Conservation (phyloP, 1,140 invertebrate genomes). For the Vanessa atalanta region DNA sequence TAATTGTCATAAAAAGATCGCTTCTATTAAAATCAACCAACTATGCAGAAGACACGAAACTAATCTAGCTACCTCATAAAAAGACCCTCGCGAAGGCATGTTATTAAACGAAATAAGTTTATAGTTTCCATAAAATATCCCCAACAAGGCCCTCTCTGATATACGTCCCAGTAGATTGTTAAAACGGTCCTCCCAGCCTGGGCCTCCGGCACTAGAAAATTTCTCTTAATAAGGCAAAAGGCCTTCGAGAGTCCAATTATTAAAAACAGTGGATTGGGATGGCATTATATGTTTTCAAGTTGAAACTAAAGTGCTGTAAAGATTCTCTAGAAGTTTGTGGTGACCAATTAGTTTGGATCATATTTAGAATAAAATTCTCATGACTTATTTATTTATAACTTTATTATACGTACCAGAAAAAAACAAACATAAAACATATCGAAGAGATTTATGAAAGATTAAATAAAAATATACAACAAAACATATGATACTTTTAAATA, state of each 20-base stretch:
- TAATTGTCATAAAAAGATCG: constrained; percentile 25
- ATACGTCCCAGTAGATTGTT: constrained; percentile 40
- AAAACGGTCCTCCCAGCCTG: constrained; percentile 31
- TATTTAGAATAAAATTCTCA: no score
- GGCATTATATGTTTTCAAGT: constrained; percentile 25
- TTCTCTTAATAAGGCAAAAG: constrained; percentile 57
- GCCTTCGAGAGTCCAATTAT: constrained; percentile 53
- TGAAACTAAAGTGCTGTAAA: constrained; percentile 5
- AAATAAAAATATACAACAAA: no score
- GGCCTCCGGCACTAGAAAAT: constrained; percentile 48
- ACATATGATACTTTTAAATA: no score
- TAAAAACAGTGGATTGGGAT: constrained; percentile 49
- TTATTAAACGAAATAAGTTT: constrained; percentile 56
- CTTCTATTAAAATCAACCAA: constrained; percentile 11
- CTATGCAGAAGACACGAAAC: constrained; percentile 28
- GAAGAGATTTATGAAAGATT: no score
- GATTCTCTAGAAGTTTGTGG: constrained; percentile 1
- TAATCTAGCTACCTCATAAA: constrained; percentile 42
- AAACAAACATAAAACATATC: no score
- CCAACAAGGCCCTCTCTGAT: constrained; percentile 24
- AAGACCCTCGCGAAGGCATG: constrained; percentile 40
- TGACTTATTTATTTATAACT: no score
- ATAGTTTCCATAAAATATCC: constrained; percentile 52
- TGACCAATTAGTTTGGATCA: constrained; percentile 6
- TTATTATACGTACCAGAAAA: no score